These are phyloP conservation scores for Lagopus muta DNA, from an alignment of 2,113 vertebrate genomes.

Conservation along the genomic window DNA sequence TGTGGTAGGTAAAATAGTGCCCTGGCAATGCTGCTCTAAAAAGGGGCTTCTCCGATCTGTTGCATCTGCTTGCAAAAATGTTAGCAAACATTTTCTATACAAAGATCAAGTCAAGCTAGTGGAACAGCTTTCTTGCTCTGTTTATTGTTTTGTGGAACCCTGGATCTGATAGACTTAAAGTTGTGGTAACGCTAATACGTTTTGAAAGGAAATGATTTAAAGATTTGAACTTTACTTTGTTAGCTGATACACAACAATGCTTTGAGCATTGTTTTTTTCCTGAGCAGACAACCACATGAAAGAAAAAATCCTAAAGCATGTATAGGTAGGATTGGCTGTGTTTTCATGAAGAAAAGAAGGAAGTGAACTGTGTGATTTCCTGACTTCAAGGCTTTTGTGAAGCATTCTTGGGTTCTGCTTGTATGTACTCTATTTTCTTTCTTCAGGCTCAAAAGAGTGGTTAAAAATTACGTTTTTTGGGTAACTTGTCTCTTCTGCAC, in stretches of 20 bases:
- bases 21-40: not conserved
- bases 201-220: slow-evolving; percentile 57
- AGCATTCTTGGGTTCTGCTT: not conserved
- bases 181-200: not conserved
- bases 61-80: not conserved
- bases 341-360: slow-evolving; percentile 5
- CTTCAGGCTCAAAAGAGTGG: not conserved
- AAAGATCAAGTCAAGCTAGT: slow-evolving; percentile 3
- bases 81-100: not conserved
- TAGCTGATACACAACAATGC: not conserved
- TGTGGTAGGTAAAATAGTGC: not conserved
- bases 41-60: not conserved
- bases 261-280: slow-evolving; percentile 44
- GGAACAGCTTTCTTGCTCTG: not conserved
- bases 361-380: slow-evolving; percentile 30
- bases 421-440: not conserved
- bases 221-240: slow-evolving; percentile 27
- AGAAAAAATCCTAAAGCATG: slow-evolving; percentile 6
- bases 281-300: slow-evolving; percentile 34
- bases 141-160: slow-evolving; percentile 23
- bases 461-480: not conserved
- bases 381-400: slow-evolving; percentile 32
- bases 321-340: not conserved
- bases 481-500: not conserved
- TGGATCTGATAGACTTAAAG: slow-evolving; percentile 22